phyloP scores from a whole-genome alignment of 1,140 invertebrate species.

The Drosophila cardini region DNA sequence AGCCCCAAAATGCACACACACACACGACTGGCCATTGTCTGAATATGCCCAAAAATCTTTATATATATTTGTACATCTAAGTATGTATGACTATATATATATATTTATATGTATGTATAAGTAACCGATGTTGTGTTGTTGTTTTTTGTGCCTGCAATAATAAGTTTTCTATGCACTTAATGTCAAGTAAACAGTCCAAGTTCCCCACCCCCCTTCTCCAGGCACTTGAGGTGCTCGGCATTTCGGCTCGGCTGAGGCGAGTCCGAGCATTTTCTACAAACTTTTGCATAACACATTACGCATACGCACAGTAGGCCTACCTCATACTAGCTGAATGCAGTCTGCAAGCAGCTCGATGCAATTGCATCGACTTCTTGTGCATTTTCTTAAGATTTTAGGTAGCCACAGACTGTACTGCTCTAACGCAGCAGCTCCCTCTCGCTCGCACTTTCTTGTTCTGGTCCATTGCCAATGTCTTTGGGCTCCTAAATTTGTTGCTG shows the following conservation, averaged over 20 bases:
- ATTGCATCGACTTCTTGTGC: slow-evolving; percentile 68
- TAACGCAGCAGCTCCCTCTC: slow-evolving; percentile 34
- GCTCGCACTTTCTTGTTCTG: slow-evolving; percentile 43
- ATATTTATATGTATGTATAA: slow-evolving; percentile 4
- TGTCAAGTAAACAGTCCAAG: slow-evolving; percentile 75
- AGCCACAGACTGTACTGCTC: slow-evolving; percentile 52
- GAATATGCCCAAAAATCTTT: slow-evolving; percentile 51
- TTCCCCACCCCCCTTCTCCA: not conserved
- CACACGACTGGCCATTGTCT: slow-evolving; percentile 35
- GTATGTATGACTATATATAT: slow-evolving; percentile 18
- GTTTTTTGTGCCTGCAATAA: slow-evolving; percentile 79
- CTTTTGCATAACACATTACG: slow-evolving; percentile 73
- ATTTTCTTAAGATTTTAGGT: slow-evolving; percentile 74
- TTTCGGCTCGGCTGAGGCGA: slow-evolving; percentile 41
- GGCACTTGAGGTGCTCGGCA: slow-evolving; percentile 56
- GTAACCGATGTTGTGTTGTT: slow-evolving; percentile 56
- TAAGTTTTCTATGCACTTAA: slow-evolving; percentile 82
- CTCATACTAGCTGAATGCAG: not conserved
- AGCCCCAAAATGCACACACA: slow-evolving; percentile 1
- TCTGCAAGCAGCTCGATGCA: slow-evolving; percentile 38
- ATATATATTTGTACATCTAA: slow-evolving; percentile 51
- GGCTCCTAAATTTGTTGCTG: slow-evolving; percentile 70
- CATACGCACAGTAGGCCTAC: slow-evolving; percentile 62
- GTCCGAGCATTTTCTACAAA: slow-evolving; percentile 23
- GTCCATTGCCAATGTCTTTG: slow-evolving; percentile 57